Percentiles rank a stretch among this genome's conserved stretches.
phyloP scores from a whole-genome alignment of 2,888 invertebrate genomes.

The Hypomecis punctinalis region DNA sequence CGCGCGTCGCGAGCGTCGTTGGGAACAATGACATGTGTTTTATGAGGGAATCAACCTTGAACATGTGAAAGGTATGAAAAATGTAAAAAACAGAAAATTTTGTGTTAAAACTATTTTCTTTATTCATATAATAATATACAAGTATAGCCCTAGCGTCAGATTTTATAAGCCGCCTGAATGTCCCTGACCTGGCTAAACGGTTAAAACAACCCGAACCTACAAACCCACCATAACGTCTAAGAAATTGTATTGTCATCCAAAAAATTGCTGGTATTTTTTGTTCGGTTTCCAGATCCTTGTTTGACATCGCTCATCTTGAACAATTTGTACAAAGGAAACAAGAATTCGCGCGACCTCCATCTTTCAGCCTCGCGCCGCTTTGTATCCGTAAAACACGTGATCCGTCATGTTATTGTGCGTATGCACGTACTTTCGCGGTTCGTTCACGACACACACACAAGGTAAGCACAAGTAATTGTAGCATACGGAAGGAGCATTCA shows the following conservation, averaged over 20 bases:
- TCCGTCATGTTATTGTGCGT: constrained; percentile 27
- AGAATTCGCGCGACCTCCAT: not conserved
- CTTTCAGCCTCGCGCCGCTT: not conserved
- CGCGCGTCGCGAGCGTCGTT: constrained; percentile 66
- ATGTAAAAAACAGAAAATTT: too few relatives aligned
- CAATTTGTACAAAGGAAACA: constrained; percentile 2
- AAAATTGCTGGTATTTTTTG: not conserved
- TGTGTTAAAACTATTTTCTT: too few relatives aligned
- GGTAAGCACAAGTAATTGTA: too few relatives aligned
- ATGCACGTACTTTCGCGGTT: not conserved
- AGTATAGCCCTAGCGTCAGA: too few relatives aligned
- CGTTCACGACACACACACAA: not conserved
- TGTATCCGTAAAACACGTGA: constrained; percentile 23
- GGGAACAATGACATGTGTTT: constrained; percentile 26
- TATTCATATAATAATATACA: too few relatives aligned
- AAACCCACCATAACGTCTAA: too few relatives aligned
- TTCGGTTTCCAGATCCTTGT: not conserved
- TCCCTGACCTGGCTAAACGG: too few relatives aligned
- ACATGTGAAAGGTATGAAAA: too few relatives aligned
- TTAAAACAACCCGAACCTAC: too few relatives aligned
- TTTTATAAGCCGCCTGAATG: too few relatives aligned
- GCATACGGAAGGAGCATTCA: too few relatives aligned
- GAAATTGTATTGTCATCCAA: too few relatives aligned
- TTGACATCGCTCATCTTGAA: not conserved
- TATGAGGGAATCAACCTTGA: not conserved